These are phyloP conservation scores for Spilogale gracilis DNA, from an alignment of 2,113 vertebrate genomes.

Conservation along the genomic window DNA sequence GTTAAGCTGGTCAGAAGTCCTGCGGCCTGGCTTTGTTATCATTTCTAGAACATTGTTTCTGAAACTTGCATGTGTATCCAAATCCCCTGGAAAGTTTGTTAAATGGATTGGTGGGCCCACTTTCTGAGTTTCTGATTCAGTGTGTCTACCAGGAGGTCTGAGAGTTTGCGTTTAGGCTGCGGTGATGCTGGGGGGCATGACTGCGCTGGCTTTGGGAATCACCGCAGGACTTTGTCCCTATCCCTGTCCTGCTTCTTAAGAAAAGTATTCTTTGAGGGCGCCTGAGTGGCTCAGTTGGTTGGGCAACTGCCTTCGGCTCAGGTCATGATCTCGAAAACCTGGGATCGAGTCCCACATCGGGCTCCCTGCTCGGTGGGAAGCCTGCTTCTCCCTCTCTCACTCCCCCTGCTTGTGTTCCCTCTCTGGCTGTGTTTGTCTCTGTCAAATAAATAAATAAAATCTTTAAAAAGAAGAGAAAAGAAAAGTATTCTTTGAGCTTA, in stretches of 20 bases:
- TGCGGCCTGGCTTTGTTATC: background rate
- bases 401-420: too few relatives aligned
- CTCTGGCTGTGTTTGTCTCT: too few relatives aligned
- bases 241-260: background rate
- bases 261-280: background rate
- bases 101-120: background rate
- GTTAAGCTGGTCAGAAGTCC: background rate
- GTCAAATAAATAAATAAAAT: too few relatives aligned
- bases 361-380: too few relatives aligned
- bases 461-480: background rate
- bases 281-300: too few relatives aligned
- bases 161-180: background rate
- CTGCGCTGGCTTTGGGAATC: background rate
- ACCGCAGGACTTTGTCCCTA: background rate
- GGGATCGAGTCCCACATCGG: too few relatives aligned
- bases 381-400: too few relatives aligned
- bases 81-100: background rate
- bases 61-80: accelerated
- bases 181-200: accelerated
- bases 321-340: too few relatives aligned
- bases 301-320: too few relatives aligned
- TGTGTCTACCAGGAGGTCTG: background rate
- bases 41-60: background rate
- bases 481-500: background rate
- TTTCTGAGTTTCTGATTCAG: background rate